These are phyloP conservation scores for Hoplodrina ambigua DNA, from an alignment of 2,888 invertebrate species.

Conservation along the genomic window DNA sequence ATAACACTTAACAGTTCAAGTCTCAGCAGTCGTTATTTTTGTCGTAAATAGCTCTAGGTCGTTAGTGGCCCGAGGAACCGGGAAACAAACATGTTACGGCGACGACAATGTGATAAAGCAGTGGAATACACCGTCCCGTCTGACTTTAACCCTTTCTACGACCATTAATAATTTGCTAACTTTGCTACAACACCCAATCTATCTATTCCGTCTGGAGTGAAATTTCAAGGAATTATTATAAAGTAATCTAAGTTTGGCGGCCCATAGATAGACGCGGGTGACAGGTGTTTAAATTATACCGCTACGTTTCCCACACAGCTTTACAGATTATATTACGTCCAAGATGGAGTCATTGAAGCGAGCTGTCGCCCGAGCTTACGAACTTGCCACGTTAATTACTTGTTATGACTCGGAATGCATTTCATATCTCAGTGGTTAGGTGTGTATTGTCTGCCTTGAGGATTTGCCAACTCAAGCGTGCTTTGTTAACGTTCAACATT, in stretches of 20 bases:
- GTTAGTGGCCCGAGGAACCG: slow-evolving; percentile 75
- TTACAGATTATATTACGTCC: slow-evolving; percentile 77
- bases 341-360: slow-evolving; percentile 71
- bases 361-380: slow-evolving; percentile 75
- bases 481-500: slow-evolving; percentile 25
- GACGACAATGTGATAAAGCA: slow-evolving; percentile 78
- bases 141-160: slow-evolving; percentile 70
- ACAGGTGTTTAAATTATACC: slow-evolving; percentile 87
- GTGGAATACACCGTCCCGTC: slow-evolving; percentile 71
- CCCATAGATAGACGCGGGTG: slow-evolving; percentile 80
- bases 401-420: slow-evolving; percentile 58
- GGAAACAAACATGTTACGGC: slow-evolving; percentile 72
- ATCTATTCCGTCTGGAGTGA: slow-evolving; percentile 82
- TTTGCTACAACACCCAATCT: slow-evolving; percentile 83
- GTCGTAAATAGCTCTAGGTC: slow-evolving; percentile 78
- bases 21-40: slow-evolving; percentile 77
- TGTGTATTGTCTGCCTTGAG: slow-evolving; percentile 44
- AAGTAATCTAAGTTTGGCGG: slow-evolving; percentile 89
- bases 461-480: slow-evolving; percentile 38
- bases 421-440: slow-evolving; percentile 33
- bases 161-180: slow-evolving; percentile 83
- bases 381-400: slow-evolving; percentile 76
- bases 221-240: slow-evolving; percentile 85
- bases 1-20: slow-evolving; percentile 79
- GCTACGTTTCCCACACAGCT: slow-evolving; percentile 72